Conservation (phyloP, 2,888 invertebrate genomes). For the Hesperia comma region DNA sequence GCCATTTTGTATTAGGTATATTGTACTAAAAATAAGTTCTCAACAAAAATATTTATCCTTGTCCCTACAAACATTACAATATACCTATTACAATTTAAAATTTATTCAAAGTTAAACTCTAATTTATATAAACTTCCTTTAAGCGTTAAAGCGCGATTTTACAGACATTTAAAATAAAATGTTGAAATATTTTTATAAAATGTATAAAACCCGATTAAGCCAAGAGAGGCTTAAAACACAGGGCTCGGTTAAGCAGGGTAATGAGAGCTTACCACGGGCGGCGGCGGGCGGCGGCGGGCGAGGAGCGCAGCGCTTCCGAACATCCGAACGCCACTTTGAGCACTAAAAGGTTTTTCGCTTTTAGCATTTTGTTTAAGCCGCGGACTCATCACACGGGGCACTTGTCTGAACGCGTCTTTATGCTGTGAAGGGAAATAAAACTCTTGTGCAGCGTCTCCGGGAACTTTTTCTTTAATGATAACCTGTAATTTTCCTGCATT, state of each 20-base stretch:
- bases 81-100: not conserved
- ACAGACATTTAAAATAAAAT: not conserved
- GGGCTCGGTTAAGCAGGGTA: not conserved
- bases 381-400: not conserved
- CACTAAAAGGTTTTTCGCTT: slow-evolving; percentile 8
- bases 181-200: slow-evolving; percentile 2
- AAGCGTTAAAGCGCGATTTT: not conserved
- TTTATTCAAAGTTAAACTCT: not conserved
- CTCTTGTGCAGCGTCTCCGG: too few relatives aligned
- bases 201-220: slow-evolving; percentile 5
- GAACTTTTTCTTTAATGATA: too few relatives aligned
- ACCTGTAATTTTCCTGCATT: too few relatives aligned
- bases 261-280: not conserved
- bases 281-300: not conserved
- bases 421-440: not conserved
- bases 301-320: not conserved
- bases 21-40: too few relatives aligned
- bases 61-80: not conserved
- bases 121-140: not conserved
- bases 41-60: too few relatives aligned
- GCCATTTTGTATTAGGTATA: too few relatives aligned
- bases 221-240: slow-evolving; percentile 1
- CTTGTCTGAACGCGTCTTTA: too few relatives aligned
- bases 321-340: not conserved
- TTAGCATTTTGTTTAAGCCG: not conserved